Evolutionary conservation across 2,113 vertebrate species (phyloP).

Genomic region (Syrmaticus mikado): DNA sequence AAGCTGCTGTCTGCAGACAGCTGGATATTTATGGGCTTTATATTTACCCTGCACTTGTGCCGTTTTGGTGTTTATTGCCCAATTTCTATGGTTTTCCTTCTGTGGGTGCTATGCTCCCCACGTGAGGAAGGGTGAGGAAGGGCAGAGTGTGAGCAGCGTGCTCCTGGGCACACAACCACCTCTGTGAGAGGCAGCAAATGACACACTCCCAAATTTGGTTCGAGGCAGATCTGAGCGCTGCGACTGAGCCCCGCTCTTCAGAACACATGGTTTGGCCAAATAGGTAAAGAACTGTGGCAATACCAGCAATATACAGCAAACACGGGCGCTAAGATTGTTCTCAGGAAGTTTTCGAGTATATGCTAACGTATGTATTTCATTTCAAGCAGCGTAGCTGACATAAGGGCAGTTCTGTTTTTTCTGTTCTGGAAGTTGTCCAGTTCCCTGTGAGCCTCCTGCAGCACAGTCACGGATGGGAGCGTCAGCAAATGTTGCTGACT

Average conservation of each 20-base stretch:
- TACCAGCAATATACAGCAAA: not conserved
- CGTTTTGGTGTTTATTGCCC: conserved; percentile 5
- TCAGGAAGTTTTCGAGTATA: not conserved
- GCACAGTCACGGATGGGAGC: not conserved
- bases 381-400: not conserved
- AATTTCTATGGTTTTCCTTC: not conserved
- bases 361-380: conserved; percentile 28
- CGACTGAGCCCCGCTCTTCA: not conserved
- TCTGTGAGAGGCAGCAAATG: conserved; percentile 13
- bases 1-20: conserved; percentile 75
- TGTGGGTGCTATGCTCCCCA: not conserved
- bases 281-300: not conserved
- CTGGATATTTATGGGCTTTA: conserved; percentile 82
- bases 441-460: conserved; percentile 13
- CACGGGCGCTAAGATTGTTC: conserved; percentile 2
- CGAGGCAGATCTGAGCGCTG: not conserved
- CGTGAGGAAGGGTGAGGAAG: not conserved
- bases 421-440: conserved; percentile 63
- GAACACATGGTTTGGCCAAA: not conserved
- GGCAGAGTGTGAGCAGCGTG: not conserved
- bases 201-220: conserved; percentile 59
- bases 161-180: not conserved
- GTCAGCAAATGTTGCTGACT: conserved; percentile 46
- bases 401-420: conserved; percentile 59
- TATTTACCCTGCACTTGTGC: conserved; percentile 54